A percentile compares a stretch with the other conserved stretches of the same genome.
Conservation (phyloP, 2,888 invertebrate species). For the Aethes cnicana region DNA sequence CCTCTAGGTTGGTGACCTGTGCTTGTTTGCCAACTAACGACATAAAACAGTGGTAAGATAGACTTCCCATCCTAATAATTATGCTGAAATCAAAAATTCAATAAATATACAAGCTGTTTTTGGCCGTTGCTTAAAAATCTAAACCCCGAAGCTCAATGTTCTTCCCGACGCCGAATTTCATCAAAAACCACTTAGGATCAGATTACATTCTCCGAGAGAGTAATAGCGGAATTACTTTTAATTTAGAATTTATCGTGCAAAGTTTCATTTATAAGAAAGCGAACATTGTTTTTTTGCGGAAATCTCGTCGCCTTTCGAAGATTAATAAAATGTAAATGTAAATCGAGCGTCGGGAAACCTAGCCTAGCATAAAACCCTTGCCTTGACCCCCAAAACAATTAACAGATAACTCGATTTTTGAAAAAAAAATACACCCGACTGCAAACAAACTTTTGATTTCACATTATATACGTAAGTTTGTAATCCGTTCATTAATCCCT, state of each 20-base stretch:
- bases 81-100: background rate
- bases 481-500: no score
- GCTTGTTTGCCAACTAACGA: no score
- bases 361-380: slow-evolving; percentile 5
- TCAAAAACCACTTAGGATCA: slow-evolving; percentile 29
- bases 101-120: background rate
- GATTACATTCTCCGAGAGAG: slow-evolving; percentile 17
- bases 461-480: no score
- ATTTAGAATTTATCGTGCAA: slow-evolving; percentile 28
- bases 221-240: slow-evolving; percentile 30
- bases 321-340: slow-evolving; percentile 31
- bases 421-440: no score
- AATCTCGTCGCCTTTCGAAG: slow-evolving; percentile 16
- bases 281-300: slow-evolving; percentile 8
- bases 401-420: background rate
- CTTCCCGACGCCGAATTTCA: slow-evolving; percentile 11
- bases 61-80: no score
- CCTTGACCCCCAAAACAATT: background rate
- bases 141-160: slow-evolving; percentile 21
- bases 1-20: no score
- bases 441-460: no score
- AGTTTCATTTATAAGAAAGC: slow-evolving; percentile 26
- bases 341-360: slow-evolving; percentile 13
- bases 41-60: no score
- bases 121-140: background rate